Conservation (phyloP, 2,113 vertebrate genomes). For the Mormyrus iriodes region DNA sequence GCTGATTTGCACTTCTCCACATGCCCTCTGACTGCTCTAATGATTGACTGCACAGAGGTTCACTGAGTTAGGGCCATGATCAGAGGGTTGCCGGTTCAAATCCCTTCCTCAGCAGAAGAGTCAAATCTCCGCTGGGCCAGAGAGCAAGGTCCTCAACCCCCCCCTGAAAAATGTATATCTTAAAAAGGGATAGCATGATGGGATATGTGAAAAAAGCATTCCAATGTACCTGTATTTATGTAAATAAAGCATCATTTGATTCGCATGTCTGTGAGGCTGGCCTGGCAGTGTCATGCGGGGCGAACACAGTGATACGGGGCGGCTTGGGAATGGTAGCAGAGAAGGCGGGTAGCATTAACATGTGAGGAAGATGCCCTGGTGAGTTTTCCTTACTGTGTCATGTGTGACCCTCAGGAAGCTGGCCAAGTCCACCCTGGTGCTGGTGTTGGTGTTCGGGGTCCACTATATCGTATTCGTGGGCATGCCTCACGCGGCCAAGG, state of each 20-base stretch:
- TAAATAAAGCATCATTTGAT: neutral
- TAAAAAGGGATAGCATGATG: neutral
- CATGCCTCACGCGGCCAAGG: slow-evolving; percentile 70
- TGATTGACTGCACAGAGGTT: neutral
- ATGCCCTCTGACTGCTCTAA: neutral
- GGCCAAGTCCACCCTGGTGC: slow-evolving; percentile 78
- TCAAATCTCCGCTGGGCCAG: neutral
- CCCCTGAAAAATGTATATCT: neutral
- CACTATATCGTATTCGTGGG: slow-evolving; percentile 83
- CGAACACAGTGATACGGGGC: neutral
- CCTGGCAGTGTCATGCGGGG: neutral
- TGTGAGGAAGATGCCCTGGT: neutral
- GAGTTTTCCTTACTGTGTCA: neutral
- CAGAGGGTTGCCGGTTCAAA: neutral
- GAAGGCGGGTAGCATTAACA: neutral
- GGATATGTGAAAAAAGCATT: neutral
- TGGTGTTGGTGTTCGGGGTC: slow-evolving; percentile 80
- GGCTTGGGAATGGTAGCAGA: neutral
- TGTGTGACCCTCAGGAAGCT: slow-evolving; percentile 62
- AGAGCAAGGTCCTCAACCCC: neutral
- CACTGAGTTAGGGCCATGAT: neutral
- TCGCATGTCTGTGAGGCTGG: neutral
- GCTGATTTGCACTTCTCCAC: neutral
- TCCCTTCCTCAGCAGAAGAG: neutral
- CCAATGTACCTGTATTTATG: neutral